Evolutionary conservation across 2,888 invertebrate genomes (phyloP), one percentile per base, ranked within the genome.

Genomic region (Prionchulus punctatus): DNA sequence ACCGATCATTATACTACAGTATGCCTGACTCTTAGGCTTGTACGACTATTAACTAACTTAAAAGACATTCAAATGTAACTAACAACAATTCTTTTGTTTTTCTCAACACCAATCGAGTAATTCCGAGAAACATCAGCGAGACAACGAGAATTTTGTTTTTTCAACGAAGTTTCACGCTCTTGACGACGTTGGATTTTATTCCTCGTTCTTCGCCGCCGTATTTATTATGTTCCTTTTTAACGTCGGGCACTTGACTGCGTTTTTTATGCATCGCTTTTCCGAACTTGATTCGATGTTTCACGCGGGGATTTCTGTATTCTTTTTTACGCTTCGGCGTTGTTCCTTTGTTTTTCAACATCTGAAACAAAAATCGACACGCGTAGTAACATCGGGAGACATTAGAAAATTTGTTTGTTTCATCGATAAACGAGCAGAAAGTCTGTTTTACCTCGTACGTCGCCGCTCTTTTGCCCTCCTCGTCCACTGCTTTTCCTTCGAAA

Each of bases 341-440:
- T 21, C 94, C 94, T 73, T 89, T 92, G 70, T 96, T 96, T 73
- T 94, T 94, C 25, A 85, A 83, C 70, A 94, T 94, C 79, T 91
- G 81, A 4, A 36, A 36, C 7, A 36, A 36, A 45, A 7, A 7
- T n/a, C 23, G n/a, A 12, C 23, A 45, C 15, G 12, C 12, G 23
- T 45, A 45, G 12, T 7, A 23, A 12, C 23, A 12, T 45, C 23
- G 47, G 23, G 23, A 45, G 23, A 45, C 23, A 45, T 45, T 45
- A 45, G 7, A n/a, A 23, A 45, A 23, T 7, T 23, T 7, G 7
- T 36, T 36, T 36, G 36, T 36, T 36, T 36, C 36, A 18, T 36
- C 7, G 23, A 45, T 18, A 12, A 7, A 45, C 47, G 47, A 45
- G 23, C 15, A 45, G 47, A 12, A 45, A 7, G 23, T 45, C 23